Conservation (phyloP, 2,888 invertebrate genomes). For the Morinoia aosen region DNA sequence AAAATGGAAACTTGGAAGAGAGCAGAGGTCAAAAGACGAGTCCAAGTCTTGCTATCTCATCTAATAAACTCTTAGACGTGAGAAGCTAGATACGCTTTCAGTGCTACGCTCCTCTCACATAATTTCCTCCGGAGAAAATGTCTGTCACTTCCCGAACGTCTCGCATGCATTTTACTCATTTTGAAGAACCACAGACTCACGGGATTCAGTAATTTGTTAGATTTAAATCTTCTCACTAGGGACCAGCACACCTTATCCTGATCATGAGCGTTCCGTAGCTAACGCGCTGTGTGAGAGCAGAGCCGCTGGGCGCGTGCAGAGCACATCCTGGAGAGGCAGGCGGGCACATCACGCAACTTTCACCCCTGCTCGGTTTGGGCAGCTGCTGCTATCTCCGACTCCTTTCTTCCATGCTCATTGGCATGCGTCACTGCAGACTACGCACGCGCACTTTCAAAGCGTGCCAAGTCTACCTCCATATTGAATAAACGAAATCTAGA, state of each 20-base stretch:
- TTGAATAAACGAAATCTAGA: neutral
- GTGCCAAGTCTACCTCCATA: neutral
- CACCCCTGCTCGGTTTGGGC: neutral
- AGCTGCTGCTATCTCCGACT: neutral
- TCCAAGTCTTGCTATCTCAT: neutral
- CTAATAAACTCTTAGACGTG: too few relatives aligned
- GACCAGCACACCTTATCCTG: neutral
- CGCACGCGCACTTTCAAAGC: neutral
- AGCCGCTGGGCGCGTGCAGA: too few relatives aligned
- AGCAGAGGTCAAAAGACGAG: neutral
- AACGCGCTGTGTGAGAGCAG: neutral
- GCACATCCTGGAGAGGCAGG: neutral
- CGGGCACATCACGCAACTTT: neutral
- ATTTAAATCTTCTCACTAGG: neutral
- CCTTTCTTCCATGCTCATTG: neutral
- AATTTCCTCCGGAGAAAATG: too few relatives aligned
- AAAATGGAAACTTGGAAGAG: neutral
- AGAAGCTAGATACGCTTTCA: too few relatives aligned
- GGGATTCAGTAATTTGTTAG: neutral
- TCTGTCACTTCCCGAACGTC: neutral
- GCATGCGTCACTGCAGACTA: neutral
- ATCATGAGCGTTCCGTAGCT: neutral
- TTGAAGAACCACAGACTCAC: neutral
- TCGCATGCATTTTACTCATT: neutral
- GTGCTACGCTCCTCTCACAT: too few relatives aligned